phyloP scores from a whole-genome alignment of 1,140 invertebrate species.

The Octopus bimaculoides region DNA sequence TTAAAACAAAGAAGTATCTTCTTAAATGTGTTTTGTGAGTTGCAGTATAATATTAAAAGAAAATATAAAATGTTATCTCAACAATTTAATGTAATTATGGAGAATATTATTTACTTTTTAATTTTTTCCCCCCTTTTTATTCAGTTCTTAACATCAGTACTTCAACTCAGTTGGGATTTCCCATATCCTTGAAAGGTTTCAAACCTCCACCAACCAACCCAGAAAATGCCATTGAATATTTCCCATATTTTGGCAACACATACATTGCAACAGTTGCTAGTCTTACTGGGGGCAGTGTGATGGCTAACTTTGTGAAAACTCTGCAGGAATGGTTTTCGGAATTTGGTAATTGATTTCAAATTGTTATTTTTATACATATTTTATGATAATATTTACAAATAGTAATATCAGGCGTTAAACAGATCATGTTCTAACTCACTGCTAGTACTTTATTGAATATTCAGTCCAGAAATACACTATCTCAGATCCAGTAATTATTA shows the following conservation, averaged over 20 bases:
- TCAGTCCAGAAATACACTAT: too few relatives aligned
- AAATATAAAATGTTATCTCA: background rate
- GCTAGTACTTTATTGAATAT: too few relatives aligned
- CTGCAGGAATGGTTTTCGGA: constrained; percentile 79
- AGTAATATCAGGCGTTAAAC: too few relatives aligned
- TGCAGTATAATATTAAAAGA: background rate
- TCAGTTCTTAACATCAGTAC: constrained; percentile 84
- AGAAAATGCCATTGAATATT: constrained; percentile 65
- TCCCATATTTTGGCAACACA: constrained; percentile 75
- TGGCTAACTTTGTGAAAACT: constrained; percentile 78
- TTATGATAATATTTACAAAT: too few relatives aligned
- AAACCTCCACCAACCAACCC: constrained; percentile 18
- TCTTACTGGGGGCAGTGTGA: constrained; percentile 83
- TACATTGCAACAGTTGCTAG: constrained; percentile 82
- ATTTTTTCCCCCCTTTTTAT: constrained; percentile 16
- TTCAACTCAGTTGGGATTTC: constrained; percentile 78
- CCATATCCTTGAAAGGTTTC: constrained; percentile 54
- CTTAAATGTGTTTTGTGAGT: background rate
- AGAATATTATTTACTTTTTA: background rate
- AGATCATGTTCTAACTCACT: too few relatives aligned
- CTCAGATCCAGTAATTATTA: too few relatives aligned
- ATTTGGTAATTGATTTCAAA: constrained; percentile 61
- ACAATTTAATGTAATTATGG: constrained; percentile 5
- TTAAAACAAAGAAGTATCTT: background rate
- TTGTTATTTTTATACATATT: too few relatives aligned